Percentiles rank a stretch among this genome's conserved stretches.
phyloP scores from a whole-genome alignment of 2,797 vertebrate species.

The Taenioides sp. region DNA sequence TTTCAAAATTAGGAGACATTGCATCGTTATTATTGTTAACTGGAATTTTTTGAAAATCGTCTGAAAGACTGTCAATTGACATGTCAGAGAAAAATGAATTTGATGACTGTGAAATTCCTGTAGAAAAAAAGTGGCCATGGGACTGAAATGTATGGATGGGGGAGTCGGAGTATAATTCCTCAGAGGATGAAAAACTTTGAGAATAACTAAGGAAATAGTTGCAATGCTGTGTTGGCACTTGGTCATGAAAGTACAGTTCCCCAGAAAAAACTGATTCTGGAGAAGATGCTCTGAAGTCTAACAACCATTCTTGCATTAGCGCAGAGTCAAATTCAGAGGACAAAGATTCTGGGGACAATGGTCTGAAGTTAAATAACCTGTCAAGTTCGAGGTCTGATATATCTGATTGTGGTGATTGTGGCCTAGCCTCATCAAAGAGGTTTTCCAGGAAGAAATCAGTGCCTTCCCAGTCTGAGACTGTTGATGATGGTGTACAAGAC shows the following conservation, averaged over 20 bases:
- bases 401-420: slow-evolving; percentile 37
- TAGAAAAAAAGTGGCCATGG: background rate
- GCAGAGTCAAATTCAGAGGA: slow-evolving; percentile 24
- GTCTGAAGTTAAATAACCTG: slow-evolving; percentile 12
- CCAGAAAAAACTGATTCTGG: slow-evolving; percentile 14
- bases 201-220: slow-evolving; percentile 8
- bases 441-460: slow-evolving; percentile 25
- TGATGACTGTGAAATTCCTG: background rate
- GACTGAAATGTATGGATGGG: background rate
- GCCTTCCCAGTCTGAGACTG: slow-evolving; percentile 42
- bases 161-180: too few species aligned
- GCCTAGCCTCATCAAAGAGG: slow-evolving; percentile 27
- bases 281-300: slow-evolving; percentile 28
- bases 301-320: slow-evolving; percentile 9
- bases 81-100: background rate
- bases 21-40: too few species aligned
- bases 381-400: slow-evolving; percentile 23
- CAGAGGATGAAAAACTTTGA: background rate
- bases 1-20: too few species aligned
- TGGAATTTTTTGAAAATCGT: background rate
- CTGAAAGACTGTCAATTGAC: background rate
- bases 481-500: slow-evolving; percentile 31
- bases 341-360: slow-evolving; percentile 41
- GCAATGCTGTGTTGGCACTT: background rate
- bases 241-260: background rate